Evolutionary conservation across 2,113 vertebrate genomes (phyloP).

Genomic region (Thalassoma bifasciatum): DNA sequence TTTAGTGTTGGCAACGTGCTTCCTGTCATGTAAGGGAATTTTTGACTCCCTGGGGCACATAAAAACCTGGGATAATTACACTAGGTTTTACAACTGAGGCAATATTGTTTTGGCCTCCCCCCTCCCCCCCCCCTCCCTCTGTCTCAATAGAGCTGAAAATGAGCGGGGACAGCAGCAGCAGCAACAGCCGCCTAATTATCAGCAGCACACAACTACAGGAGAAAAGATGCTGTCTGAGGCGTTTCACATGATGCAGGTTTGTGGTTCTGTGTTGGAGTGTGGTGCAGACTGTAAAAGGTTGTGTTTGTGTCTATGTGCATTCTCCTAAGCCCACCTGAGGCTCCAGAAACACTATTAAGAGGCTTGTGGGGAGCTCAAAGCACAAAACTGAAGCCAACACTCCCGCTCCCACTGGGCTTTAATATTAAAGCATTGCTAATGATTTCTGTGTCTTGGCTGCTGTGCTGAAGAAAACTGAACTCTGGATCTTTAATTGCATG

Average conservation of each 20-base stretch:
- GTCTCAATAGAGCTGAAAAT: constrained; percentile 26
- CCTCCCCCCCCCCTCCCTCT: constrained; percentile 23
- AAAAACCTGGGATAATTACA: constrained; percentile 65
- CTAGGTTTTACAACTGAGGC: constrained; percentile 51
- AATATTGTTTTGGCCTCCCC: constrained; percentile 38
- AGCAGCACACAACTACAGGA: constrained; percentile 10
- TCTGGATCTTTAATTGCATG: not conserved
- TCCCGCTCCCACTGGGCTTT: constrained; percentile 38
- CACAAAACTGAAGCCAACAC: constrained; percentile 27
- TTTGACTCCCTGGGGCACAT: constrained; percentile 40
- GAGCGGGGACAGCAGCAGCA: constrained; percentile 45
- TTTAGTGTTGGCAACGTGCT: constrained; percentile 35
- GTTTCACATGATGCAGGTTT: constrained; percentile 4
- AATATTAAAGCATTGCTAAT: constrained; percentile 50
- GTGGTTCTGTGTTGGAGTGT: constrained; percentile 6
- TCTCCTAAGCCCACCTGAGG: constrained; percentile 38
- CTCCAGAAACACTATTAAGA: constrained; percentile 38
- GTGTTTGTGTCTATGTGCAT: constrained; percentile 32
- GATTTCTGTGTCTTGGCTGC: constrained; percentile 28
- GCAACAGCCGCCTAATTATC: constrained; percentile 57
- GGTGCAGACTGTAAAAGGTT: constrained; percentile 17
- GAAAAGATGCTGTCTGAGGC: constrained; percentile 50
- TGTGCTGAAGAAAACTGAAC: constrained; percentile 11
- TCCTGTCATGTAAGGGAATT: constrained; percentile 59
- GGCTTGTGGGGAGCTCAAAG: constrained; percentile 20